Evolutionary conservation across 1,140 invertebrate species (phyloP).

Genomic region (Ceratina calcarata): DNA sequence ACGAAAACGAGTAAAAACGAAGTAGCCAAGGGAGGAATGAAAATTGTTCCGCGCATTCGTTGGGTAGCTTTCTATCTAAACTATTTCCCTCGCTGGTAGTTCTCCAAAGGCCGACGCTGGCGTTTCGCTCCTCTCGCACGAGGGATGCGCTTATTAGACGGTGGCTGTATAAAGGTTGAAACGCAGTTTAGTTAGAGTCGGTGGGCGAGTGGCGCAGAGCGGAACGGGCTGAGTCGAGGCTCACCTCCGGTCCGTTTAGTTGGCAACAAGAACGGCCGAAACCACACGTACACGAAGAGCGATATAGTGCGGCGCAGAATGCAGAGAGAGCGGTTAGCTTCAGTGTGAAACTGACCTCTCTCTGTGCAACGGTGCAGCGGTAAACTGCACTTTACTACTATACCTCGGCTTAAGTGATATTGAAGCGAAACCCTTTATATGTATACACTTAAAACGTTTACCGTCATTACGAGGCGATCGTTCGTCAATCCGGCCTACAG

Average conservation of each 20-base stretch:
- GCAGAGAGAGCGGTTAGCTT: constrained; percentile 50
- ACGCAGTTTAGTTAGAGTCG: constrained; percentile 42
- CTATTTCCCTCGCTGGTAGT: constrained; percentile 1
- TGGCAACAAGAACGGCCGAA: constrained; percentile 45
- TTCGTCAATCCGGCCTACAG: constrained; percentile 5
- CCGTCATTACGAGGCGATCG: constrained; percentile 55
- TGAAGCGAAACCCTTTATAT: constrained; percentile 62
- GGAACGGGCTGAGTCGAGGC: neutral
- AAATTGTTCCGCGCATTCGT: constrained; percentile 22
- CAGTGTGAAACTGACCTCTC: constrained; percentile 65
- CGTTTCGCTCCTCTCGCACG: constrained; percentile 26
- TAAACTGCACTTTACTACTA: constrained; percentile 66
- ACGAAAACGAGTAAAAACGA: no score
- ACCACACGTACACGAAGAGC: constrained; percentile 38
- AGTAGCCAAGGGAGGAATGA: neutral
- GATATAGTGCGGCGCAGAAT: constrained; percentile 11
- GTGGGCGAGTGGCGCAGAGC: no score
- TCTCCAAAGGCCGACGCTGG: neutral
- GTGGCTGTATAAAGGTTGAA: constrained; percentile 37
- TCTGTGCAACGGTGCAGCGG: constrained; percentile 48
- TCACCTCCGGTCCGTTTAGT: constrained; percentile 11
- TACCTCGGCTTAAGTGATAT: constrained; percentile 63
- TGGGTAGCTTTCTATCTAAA: constrained; percentile 17
- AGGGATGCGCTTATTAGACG: constrained; percentile 37
- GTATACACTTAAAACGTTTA: constrained; percentile 64